phyloP scores from a whole-genome alignment of 64 coral and sea anemone genomes.

The Stichodactyla mertensii region DNA sequence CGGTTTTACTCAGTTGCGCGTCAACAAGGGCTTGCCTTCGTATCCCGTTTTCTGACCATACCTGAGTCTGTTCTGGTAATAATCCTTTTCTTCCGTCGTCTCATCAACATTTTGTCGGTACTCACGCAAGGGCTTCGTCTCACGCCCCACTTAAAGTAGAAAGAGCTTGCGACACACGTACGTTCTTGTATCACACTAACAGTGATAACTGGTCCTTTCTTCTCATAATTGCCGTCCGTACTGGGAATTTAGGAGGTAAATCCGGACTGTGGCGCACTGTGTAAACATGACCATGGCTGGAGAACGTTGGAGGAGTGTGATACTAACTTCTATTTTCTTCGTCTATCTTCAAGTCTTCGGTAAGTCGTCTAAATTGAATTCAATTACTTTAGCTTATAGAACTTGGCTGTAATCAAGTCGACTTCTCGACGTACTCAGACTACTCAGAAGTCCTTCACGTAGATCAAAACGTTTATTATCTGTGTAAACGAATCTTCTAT shows the following conservation, averaged over 20 bases:
- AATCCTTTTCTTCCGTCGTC: slow-evolving; percentile 14
- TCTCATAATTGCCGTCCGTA: background rate
- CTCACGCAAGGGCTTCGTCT: background rate
- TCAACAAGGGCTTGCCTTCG: background rate
- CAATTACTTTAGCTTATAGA: background rate
- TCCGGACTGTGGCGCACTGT: background rate
- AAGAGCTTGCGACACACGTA: background rate
- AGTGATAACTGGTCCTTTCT: background rate
- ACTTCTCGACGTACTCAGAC: background rate
- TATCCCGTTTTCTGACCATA: background rate
- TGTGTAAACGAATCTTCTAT: background rate
- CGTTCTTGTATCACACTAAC: background rate
- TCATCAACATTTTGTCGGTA: background rate
- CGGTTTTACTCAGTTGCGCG: background rate
- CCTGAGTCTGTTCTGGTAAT: background rate
- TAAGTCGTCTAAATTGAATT: background rate
- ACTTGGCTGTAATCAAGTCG: no score
- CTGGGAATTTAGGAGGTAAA: background rate
- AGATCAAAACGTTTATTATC: background rate
- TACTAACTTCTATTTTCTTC: background rate
- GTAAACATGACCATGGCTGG: background rate
- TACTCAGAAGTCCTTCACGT: background rate
- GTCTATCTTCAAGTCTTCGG: background rate
- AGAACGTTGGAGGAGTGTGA: background rate
- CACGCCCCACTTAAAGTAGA: background rate